Base-by-base conservation (phyloP, 1,140 invertebrate species). In the Rhagoletis zephyria region DNA sequence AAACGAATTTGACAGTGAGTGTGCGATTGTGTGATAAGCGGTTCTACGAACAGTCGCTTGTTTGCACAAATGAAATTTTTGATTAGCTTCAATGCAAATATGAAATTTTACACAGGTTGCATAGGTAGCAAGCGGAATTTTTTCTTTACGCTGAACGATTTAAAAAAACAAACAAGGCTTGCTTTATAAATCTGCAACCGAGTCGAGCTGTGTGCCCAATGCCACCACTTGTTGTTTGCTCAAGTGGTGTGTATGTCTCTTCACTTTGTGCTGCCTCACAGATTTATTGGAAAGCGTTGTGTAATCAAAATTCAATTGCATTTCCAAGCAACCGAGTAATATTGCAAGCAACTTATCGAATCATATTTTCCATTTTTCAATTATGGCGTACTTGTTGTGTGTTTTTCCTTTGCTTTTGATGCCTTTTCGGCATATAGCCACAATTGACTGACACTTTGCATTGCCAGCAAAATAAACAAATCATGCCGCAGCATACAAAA, bases 231-330 rank as follows among this genome's bases (percentile, higher is more conserved):
- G 5, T 56, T 56, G 51, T 10, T 56, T 7, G 51, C 51, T 56
- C 30, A 67, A 67, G 3, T 42, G 64, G 7, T 40, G 19, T 30
- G 30, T 30, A 30, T 30, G 30, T 42, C 9, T 67, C 40, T 19
- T 30, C 12, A 40, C 64, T 19, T 45, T n/a, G 3, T 74, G 12
- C 6, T n/a, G n/a, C 74, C n/a, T 1, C 61, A 14, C 61, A 56
- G 19, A 9, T 45, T 30, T 81, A 59, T 81, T 81, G 48, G n/a
- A 2, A 16, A 81, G 3, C 7, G 48, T 81, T 14, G n/a, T 30
- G 74, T 56, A 81, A 81, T 81, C 74, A 81, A 51, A 81, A 81
- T 81, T 81, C 48, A 81, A 81, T 81, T 81, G 51, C 2, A 56
- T 56, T 81, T 56, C 48, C 14, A 56, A 56, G 48, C 19, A 59